Percentiles rank a stretch among this genome's conserved stretches.
These are phyloP conservation scores for Shinisaurus crocodilurus DNA, from an alignment of 2,113 vertebrate species.

Conservation along the genomic window DNA sequence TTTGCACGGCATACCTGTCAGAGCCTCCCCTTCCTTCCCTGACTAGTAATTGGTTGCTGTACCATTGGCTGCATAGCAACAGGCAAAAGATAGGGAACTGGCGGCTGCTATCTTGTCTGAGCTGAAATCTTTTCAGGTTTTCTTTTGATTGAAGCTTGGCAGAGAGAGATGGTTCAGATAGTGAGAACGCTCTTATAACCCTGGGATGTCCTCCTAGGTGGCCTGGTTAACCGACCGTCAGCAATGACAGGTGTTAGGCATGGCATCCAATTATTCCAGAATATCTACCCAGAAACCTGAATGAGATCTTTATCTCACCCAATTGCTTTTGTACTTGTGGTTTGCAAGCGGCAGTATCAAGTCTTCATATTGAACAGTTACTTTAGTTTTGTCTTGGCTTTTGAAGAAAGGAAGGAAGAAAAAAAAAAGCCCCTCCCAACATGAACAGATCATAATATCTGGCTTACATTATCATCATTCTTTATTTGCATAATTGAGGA, in stretches of 20 bases:
- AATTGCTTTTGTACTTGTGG: neutral
- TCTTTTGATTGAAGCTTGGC: slow-evolving; percentile 18
- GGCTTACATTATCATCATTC: neutral
- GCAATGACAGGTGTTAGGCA: neutral
- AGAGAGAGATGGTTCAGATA: neutral
- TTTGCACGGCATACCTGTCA: neutral
- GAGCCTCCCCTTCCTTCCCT: neutral
- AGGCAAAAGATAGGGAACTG: neutral
- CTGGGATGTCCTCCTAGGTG: neutral
- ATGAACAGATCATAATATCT: slow-evolving; percentile 6
- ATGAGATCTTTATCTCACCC: slow-evolving; percentile 2
- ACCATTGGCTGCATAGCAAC: slow-evolving; percentile 11
- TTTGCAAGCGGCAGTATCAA: neutral
- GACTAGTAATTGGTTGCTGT: slow-evolving; percentile 16
- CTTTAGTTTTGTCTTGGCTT: neutral
- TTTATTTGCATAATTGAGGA: slow-evolving; percentile 20
- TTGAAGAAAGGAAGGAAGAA: neutral
- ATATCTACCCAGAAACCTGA: neutral
- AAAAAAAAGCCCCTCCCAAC: neutral
- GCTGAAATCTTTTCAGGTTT: neutral
- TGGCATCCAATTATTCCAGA: slow-evolving; percentile 1
- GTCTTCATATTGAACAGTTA: neutral
- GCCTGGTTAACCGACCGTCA: neutral
- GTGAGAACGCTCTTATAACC: neutral
- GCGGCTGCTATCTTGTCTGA: neutral